A percentile compares a stretch with the other conserved stretches of the same genome.
These are phyloP conservation scores for Malacoraja senta DNA, from an alignment of 2,797 vertebrate species.

Conservation along the genomic window DNA sequence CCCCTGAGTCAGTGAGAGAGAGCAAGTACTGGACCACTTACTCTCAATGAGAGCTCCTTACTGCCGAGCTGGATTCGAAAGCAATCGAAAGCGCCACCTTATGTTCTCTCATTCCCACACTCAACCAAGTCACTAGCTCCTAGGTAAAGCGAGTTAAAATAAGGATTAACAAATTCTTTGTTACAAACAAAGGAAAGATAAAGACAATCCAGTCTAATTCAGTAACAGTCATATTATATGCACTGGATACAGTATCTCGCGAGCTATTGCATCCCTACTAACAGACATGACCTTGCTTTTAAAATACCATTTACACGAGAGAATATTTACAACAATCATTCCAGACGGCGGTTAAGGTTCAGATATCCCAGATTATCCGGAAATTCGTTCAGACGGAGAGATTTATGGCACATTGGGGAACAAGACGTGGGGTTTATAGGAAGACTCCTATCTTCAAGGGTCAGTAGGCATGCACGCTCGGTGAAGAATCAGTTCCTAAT, in stretches of 20 bases:
- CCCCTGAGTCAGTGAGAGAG: background rate
- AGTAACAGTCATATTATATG: slow-evolving; percentile 31
- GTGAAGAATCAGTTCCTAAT: background rate
- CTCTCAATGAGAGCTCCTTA: no score
- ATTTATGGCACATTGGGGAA: slow-evolving; percentile 10
- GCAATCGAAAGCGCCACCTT: background rate
- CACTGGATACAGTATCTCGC: background rate
- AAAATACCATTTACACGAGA: slow-evolving; percentile 27
- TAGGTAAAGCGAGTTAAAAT: background rate
- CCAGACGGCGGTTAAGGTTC: background rate
- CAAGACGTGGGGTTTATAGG: background rate
- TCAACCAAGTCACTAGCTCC: background rate
- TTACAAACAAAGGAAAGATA: slow-evolving; percentile 4
- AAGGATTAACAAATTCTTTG: slow-evolving; percentile 4
- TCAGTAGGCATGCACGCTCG: background rate
- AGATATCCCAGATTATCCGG: background rate
- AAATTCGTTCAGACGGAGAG: background rate
- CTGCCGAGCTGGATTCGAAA: background rate
- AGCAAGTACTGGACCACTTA: no score
- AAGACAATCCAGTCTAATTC: slow-evolving; percentile 7
- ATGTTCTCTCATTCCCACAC: background rate
- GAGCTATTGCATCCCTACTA: background rate
- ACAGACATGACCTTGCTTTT: background rate
- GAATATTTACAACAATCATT: slow-evolving; percentile 12
- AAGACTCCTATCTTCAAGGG: background rate